Evolutionary conservation across 2,888 invertebrate genomes (phyloP).

Genomic region (Pollenia griseotomentosa): DNA sequence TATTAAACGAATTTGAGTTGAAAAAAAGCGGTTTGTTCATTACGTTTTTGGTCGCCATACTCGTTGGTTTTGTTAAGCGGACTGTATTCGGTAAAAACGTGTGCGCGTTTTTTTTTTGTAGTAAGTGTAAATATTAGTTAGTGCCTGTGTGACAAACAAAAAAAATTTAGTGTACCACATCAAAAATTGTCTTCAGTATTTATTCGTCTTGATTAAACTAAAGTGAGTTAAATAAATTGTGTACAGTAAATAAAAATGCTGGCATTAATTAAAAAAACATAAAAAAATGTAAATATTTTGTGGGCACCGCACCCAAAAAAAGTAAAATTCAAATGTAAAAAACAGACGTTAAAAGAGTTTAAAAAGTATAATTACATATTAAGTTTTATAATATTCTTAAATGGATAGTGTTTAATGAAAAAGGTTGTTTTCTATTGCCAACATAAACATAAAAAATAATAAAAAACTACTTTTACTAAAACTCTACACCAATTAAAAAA

Average conservation of each 20-base stretch:
- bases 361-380: not conserved
- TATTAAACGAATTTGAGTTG: slow-evolving; percentile 14
- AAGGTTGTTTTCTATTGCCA: slow-evolving; percentile 18
- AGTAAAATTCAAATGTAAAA: slow-evolving; percentile 6
- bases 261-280: slow-evolving; percentile 53
- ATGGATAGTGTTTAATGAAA: not conserved
- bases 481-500: not conserved
- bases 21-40: slow-evolving; percentile 53
- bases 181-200: slow-evolving; percentile 54
- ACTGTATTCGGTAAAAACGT: slow-evolving; percentile 29
- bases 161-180: slow-evolving; percentile 45
- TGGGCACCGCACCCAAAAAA: slow-evolving; percentile 61
- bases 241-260: slow-evolving; percentile 25
- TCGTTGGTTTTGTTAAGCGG: slow-evolving; percentile 47
- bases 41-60: slow-evolving; percentile 58
- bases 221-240: slow-evolving; percentile 61
- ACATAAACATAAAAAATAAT: no score
- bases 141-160: slow-evolving; percentile 42
- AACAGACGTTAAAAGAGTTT: slow-evolving; percentile 1
- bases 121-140: slow-evolving; percentile 7
- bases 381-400: not conserved
- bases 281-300: not conserved
- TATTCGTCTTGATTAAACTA: slow-evolving; percentile 67
- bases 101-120: slow-evolving; percentile 41
- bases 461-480: not conserved